Evolutionary conservation across 1,140 invertebrate genomes (phyloP).

Genomic region (Drosophila lowei): DNA sequence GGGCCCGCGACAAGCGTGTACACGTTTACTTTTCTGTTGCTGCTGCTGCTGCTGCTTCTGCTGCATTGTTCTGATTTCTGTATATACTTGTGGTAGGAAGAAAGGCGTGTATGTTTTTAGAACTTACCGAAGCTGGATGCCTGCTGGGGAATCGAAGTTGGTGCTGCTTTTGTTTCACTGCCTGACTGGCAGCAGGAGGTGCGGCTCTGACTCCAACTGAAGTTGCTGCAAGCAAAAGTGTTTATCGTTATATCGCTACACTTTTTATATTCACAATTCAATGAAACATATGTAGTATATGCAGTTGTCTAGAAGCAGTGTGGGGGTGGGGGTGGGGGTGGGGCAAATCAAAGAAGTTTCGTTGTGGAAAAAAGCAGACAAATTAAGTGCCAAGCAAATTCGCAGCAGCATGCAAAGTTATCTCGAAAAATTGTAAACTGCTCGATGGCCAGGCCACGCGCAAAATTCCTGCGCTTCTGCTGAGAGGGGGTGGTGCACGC

Average conservation of each 20-base stretch:
- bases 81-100: no score
- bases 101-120: no score
- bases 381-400: constrained; percentile 11
- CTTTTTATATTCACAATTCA: no score
- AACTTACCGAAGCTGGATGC: constrained; percentile 23
- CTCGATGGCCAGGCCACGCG: constrained; percentile 19
- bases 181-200: constrained; percentile 5
- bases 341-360: constrained; percentile 17
- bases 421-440: constrained; percentile 20
- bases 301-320: constrained; percentile 38
- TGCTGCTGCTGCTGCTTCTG: not conserved
- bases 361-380: constrained; percentile 10
- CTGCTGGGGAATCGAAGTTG: not conserved
- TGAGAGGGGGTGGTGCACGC: constrained; percentile 9
- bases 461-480: constrained; percentile 56
- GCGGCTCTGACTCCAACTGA: constrained; percentile 13
- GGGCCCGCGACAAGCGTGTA: constrained; percentile 35
- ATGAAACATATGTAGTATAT: constrained; percentile 13
- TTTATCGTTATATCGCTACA: not conserved
- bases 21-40: constrained; percentile 31
- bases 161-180: constrained; percentile 1
- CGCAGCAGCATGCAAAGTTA: constrained; percentile 32
- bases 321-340: constrained; percentile 56
- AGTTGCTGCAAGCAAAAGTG: constrained; percentile 22
- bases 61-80: not conserved